Evolutionary conservation across 2,888 invertebrate species (phyloP).

Genomic region (Leptarthrus brevirostris): DNA sequence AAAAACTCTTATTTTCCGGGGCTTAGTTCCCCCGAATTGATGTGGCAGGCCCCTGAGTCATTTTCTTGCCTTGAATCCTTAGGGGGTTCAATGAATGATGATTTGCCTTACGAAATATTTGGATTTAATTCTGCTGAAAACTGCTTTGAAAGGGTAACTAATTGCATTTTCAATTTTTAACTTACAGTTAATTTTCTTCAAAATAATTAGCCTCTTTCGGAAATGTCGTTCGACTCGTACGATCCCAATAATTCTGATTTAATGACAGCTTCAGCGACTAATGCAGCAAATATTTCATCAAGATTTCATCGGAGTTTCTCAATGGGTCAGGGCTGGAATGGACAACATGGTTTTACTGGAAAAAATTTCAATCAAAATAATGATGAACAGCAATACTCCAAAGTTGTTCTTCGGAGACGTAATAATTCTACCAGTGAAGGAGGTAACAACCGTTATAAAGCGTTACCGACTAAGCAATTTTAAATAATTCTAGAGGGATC

Average conservation of each 20-base stretch:
- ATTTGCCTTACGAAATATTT: constrained; percentile 66
- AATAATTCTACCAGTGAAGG: constrained; percentile 78
- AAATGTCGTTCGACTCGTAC: constrained; percentile 66
- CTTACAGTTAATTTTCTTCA: not conserved
- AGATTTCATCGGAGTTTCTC: constrained; percentile 87
- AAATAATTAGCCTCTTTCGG: constrained; percentile 64
- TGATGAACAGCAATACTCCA: constrained; percentile 57
- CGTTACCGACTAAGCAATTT: no score
- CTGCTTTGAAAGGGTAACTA: constrained; percentile 63
- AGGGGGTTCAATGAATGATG: constrained; percentile 63
- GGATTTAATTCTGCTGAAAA: constrained; percentile 63
- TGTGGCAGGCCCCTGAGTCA: constrained; percentile 66
- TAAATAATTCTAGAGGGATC: constrained; percentile 60
- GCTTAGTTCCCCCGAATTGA: constrained; percentile 63
- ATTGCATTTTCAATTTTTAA: not conserved
- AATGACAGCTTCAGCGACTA: constrained; percentile 60
- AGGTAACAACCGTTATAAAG: constrained; percentile 52
- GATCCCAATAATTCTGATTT: constrained; percentile 64
- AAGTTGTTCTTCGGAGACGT: constrained; percentile 71
- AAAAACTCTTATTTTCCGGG: constrained; percentile 63
- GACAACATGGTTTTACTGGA: constrained; percentile 28
- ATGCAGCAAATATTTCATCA: constrained; percentile 59
- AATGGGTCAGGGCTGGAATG: constrained; percentile 77
- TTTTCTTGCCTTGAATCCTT: constrained; percentile 66
- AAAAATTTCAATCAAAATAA: constrained; percentile 42